Conservation (phyloP, 2,113 vertebrate species). For the Pycnonotus jocosus region DNA sequence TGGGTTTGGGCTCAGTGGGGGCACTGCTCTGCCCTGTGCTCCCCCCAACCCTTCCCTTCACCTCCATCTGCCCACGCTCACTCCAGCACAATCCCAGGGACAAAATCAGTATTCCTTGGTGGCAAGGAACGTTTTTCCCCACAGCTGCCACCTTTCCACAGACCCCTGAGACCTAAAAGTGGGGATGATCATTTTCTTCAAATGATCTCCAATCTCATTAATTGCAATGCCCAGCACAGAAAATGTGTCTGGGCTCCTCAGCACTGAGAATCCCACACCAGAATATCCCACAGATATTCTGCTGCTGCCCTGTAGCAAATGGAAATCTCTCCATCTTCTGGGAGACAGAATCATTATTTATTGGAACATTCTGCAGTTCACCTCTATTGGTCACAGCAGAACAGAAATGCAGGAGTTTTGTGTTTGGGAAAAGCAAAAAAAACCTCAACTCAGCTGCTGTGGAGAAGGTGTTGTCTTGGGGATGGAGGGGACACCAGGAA, state of each 20-base stretch:
- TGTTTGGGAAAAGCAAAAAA: not conserved
- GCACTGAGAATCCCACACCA: rapidly evolving
- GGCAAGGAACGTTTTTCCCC: not conserved
- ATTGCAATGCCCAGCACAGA: not conserved
- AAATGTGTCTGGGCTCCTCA: not conserved
- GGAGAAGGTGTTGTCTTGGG: not conserved
- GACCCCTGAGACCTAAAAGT: not conserved
- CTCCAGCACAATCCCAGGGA: not conserved
- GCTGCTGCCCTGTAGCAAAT: not conserved
- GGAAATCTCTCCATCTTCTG: not conserved
- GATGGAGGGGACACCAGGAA: not conserved
- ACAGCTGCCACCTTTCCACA: not conserved
- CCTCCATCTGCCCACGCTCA: not conserved
- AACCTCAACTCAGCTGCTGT: not conserved
- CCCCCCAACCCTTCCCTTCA: not conserved
- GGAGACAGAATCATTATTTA: not conserved
- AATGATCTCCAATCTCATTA: not conserved
- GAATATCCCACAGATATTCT: not conserved
- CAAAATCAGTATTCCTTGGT: not conserved
- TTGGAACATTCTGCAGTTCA: not conserved
- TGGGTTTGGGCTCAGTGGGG: not conserved
- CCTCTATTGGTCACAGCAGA: not conserved
- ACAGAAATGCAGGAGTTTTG: not conserved
- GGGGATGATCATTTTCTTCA: not conserved
- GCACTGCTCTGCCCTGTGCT: rapidly evolving